Conservation (phyloP, 2,797 vertebrate genomes). For the Nasua narica region DNA sequence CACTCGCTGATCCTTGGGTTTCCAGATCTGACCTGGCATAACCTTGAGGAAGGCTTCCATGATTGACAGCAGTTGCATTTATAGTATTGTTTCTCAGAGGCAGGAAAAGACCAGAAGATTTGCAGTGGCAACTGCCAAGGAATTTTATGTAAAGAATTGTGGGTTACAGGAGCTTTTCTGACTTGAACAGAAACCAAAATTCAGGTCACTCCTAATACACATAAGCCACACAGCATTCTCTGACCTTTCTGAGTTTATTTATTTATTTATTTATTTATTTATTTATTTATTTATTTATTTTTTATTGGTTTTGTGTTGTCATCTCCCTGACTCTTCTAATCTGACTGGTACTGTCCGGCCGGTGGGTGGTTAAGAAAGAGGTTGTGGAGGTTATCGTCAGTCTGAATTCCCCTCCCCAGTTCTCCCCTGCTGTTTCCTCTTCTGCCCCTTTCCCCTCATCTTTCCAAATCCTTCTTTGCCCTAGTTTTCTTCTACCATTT, state of each 20-base stretch:
- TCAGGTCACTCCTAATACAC: conserved; percentile 62
- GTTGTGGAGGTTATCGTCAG: not conserved
- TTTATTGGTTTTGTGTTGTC: not conserved
- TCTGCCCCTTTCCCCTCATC: not conserved
- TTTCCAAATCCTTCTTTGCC: not conserved
- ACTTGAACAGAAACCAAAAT: conserved; percentile 53
- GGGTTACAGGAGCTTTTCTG: conserved; percentile 63
- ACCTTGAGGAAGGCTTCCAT: conserved; percentile 51
- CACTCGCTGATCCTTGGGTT: conserved; percentile 57
- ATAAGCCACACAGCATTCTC: conserved; percentile 38
- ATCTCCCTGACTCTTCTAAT: not conserved
- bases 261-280: not conserved
- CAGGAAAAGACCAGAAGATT: conserved; percentile 70
- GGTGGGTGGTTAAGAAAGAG: not conserved
- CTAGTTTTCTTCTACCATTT: not conserved
- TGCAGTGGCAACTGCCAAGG: conserved; percentile 64
- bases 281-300: not conserved
- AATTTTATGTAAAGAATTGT: conserved; percentile 69
- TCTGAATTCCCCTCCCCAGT: not conserved
- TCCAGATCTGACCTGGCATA: conserved; percentile 71
- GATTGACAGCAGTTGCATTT: conserved; percentile 72
- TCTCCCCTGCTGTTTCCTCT: not conserved
- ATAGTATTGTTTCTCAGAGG: conserved; percentile 59
- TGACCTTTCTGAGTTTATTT: conserved; percentile 44
- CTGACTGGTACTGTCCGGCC: not conserved